Base-by-base conservation (phyloP, 2,113 vertebrate species). In the Sclerurus mexicanus region DNA sequence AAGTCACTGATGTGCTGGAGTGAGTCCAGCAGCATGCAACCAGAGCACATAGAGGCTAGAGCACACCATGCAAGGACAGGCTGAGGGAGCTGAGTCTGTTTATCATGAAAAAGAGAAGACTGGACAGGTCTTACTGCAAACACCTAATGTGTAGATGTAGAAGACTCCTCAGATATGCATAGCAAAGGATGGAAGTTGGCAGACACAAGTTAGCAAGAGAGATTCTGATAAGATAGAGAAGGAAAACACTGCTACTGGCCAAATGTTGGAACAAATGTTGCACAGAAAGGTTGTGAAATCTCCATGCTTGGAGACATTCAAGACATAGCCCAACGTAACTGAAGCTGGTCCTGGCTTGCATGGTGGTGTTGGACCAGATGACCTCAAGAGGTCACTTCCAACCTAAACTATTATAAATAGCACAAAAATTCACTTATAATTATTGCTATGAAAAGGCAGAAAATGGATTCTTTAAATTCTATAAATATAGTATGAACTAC, bases 271-370 rank as follows among this genome's bases (percentile, higher is more conserved):
- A 25, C 20, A 81, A 37, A 47, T n/a, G 23, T 44, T 68, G 24
- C 58, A 23, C 3, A 47, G 74, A 79, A 89, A 76, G 19, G 58
- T 2, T 81, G 27, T 42, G 24, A 68, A 82, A 68, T 55, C 60
- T 75, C 56, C 25, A 47, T 28, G 60, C 52, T 56, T 6, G 1
- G 44, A 78, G 49, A 60, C 44, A 74, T 6, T 50, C 7, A 47
- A 58, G 63, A 64, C 0, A 1, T 8, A 47, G 62, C 53, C 10
- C n/a, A 86, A 5, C 0, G 0, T 19, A 68, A 82, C 19, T 27
- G n/a, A 93, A 85, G 21, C 2, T 64, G 31, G 55, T 80, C 56
- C 49, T 74, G 37, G 33, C 78, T 55, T 72, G 12, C 56, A 55
- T 47, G 14, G 10, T 85, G 17, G 4, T 49, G 27, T 53, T 68